A percentile compares a stretch with the other conserved stretches of the same genome.
Evolutionary conservation across 2,113 vertebrate genomes (phyloP).

Genomic region (Sturnira hondurensis): DNA sequence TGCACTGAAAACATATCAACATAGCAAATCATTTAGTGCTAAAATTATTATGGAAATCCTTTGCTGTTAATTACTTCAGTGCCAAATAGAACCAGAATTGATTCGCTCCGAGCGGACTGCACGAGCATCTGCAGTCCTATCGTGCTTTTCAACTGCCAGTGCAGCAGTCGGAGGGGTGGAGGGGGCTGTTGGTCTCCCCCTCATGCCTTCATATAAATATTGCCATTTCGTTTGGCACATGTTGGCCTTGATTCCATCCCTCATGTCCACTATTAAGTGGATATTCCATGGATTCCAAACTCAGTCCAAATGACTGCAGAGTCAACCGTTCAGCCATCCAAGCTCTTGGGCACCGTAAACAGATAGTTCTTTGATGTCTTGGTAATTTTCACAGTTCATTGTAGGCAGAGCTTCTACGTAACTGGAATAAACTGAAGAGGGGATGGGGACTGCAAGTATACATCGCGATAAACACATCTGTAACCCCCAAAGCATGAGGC

Average conservation of each 20-base stretch:
- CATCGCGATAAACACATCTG: background rate
- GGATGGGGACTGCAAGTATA: background rate
- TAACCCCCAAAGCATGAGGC: background rate
- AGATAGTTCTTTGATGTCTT: background rate
- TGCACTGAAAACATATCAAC: background rate
- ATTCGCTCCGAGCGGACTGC: background rate
- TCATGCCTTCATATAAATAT: background rate
- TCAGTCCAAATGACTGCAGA: background rate
- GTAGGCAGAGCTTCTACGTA: background rate
- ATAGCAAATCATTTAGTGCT: constrained; percentile 3
- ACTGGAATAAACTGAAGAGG: background rate
- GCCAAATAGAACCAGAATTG: constrained; percentile 13
- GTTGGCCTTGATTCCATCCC: background rate
- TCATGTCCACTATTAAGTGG: background rate
- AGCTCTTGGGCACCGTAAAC: background rate
- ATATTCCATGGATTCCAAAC: background rate
- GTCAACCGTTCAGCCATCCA: background rate
- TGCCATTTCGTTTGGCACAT: background rate
- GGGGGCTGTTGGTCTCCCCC: background rate
- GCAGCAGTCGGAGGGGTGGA: background rate
- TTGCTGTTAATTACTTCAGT: constrained; percentile 27
- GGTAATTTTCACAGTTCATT: background rate
- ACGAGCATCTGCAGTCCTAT: background rate
- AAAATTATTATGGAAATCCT: constrained; percentile 31
- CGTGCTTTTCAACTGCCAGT: background rate